phyloP scores from a whole-genome alignment of 2,888 invertebrate genomes.

The Marasmarcha lunaedactyla region DNA sequence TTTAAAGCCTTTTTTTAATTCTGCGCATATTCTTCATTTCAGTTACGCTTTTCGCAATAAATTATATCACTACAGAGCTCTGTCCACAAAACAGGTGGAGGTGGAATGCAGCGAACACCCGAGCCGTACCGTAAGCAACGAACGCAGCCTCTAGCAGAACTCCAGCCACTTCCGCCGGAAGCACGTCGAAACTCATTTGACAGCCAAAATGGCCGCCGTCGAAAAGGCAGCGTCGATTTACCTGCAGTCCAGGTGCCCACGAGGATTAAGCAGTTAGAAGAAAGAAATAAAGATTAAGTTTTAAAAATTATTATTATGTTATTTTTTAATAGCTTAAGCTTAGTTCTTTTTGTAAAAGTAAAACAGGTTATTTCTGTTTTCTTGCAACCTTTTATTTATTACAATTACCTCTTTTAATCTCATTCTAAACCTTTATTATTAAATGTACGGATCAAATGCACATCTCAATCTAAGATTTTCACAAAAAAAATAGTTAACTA shows the following conservation, averaged over 20 bases:
- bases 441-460: too few species aligned
- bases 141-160: slow-evolving; percentile 39
- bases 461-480: too few species aligned
- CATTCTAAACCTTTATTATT: too few species aligned
- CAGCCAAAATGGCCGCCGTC: slow-evolving; percentile 41
- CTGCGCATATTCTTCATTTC: too few species aligned
- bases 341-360: background rate
- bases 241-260: slow-evolving; percentile 60
- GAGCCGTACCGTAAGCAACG: slow-evolving; percentile 40
- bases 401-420: too few species aligned
- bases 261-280: slow-evolving; percentile 51
- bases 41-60: too few species aligned
- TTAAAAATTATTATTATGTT: slow-evolving; percentile 1
- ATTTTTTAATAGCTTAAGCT: background rate
- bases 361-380: background rate
- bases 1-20: too few species aligned
- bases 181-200: slow-evolving; percentile 23
- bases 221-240: slow-evolving; percentile 54
- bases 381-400: background rate
- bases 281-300: slow-evolving; percentile 25
- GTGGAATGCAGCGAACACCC: slow-evolving; percentile 38
- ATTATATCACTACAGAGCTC: too few species aligned
- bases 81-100: too few species aligned
- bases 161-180: slow-evolving; percentile 31
- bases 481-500: too few species aligned